Conservation (phyloP, 2,113 vertebrate species). For the Menidia beryllina region DNA sequence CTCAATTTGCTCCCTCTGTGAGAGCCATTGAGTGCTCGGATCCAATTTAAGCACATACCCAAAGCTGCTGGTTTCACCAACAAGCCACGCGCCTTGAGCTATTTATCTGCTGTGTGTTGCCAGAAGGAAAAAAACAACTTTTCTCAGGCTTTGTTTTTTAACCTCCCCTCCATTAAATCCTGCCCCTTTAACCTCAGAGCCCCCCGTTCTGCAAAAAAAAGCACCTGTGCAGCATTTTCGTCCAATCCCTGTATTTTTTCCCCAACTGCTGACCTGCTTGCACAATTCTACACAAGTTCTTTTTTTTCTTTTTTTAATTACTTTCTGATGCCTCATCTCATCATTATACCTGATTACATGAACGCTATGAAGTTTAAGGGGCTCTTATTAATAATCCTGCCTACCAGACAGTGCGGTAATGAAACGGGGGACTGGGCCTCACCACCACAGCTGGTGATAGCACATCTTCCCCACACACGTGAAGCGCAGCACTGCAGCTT, state of each 20-base stretch:
- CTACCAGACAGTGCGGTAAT: neutral
- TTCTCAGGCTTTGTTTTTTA: neutral
- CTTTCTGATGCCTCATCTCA: neutral
- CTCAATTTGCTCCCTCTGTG: constrained; percentile 50
- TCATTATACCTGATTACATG: constrained; percentile 3
- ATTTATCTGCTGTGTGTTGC: constrained; percentile 32
- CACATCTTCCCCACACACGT: neutral
- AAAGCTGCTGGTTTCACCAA: constrained; percentile 10
- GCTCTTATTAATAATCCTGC: constrained; percentile 14
- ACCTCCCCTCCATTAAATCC: constrained; percentile 11
- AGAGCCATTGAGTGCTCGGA: constrained; percentile 37
- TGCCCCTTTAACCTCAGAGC: constrained; percentile 19
- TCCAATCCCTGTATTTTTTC: neutral
- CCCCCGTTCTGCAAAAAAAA: neutral
- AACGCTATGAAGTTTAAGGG: neutral
- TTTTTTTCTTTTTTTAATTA: no score
- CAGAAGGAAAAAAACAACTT: constrained; percentile 7
- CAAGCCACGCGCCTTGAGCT: constrained; percentile 11
- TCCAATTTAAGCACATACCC: constrained; percentile 38
- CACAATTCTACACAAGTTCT: neutral
- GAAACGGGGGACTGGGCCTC: neutral
- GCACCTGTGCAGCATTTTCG: constrained; percentile 6
- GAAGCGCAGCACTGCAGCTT: constrained; percentile 20
- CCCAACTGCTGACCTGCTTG: neutral
- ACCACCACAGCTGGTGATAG: neutral